Evolutionary conservation across 1,140 invertebrate genomes (phyloP).

Genomic region (Penaeus indicus): DNA sequence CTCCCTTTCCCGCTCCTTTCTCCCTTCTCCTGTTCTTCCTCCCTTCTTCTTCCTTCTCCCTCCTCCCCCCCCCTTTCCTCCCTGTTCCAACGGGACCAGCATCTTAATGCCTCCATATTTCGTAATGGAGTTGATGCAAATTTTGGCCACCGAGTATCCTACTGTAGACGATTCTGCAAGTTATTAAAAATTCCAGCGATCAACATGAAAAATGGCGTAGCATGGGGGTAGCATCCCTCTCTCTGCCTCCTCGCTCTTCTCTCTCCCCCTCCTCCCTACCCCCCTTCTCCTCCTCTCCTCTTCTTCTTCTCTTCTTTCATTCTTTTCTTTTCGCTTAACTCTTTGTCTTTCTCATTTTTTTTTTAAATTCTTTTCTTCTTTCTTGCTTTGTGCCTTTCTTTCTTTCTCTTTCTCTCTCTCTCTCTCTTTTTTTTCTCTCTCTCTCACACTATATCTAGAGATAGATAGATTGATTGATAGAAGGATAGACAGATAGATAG

Average conservation of each 20-base stretch:
- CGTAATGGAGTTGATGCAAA: constrained; percentile 63
- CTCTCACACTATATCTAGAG: too few species aligned
- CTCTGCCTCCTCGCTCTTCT: not conserved
- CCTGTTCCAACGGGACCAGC: not conserved
- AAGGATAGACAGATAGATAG: too few species aligned
- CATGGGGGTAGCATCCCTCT: not conserved
- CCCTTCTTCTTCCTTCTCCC: not conserved
- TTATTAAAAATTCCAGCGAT: constrained; percentile 62
- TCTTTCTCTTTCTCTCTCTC: too few species aligned
- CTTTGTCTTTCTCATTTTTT: too few species aligned
- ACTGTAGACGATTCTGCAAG: constrained; percentile 56
- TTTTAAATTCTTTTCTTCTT: too few species aligned
- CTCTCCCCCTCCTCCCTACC: not conserved
- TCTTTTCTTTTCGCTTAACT: too few species aligned
- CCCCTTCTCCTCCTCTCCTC: not conserved
- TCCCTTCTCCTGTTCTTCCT: not conserved
- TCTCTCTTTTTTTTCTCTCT: too few species aligned
- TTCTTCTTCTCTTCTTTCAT: too few species aligned
- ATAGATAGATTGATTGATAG: too few species aligned
- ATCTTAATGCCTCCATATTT: constrained; percentile 57
- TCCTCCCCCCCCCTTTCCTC: not conserved
- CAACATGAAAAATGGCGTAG: constrained; percentile 58
- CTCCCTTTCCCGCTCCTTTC: not conserved
- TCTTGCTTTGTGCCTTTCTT: too few species aligned
- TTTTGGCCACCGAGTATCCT: constrained; percentile 60